These are phyloP conservation scores for Semaprochilodus insignis DNA, from an alignment of 2,797 vertebrate genomes.

Conservation along the genomic window DNA sequence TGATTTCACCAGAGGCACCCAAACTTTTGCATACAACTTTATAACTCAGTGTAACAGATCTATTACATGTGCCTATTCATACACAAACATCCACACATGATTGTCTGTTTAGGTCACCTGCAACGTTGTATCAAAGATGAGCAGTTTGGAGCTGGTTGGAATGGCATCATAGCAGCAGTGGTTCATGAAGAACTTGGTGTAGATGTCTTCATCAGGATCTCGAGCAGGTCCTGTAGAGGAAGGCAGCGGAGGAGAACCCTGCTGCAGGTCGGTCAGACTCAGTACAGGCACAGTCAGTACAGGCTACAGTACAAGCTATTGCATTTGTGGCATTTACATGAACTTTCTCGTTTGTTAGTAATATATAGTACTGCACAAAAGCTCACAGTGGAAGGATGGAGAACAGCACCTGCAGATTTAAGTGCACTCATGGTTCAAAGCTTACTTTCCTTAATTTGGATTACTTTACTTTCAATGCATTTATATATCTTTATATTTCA, in stretches of 20 bases:
- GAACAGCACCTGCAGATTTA: too few species aligned
- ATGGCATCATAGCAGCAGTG: constrained; percentile 93
- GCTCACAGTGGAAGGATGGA: too few species aligned
- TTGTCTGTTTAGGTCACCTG: constrained; percentile 76
- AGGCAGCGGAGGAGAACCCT: constrained; percentile 52
- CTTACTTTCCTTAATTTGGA: too few species aligned
- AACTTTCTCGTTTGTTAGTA: neutral
- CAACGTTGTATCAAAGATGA: constrained; percentile 90
- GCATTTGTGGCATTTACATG: neutral
- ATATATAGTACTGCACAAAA: neutral
- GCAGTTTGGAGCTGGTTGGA: constrained; percentile 95
- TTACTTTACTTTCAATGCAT: too few species aligned
- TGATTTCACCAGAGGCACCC: too few species aligned
- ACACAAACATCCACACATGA: neutral
- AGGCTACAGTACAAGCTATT: neutral
- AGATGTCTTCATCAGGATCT: constrained; percentile 80
- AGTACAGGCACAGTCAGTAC: neutral
- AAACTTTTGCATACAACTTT: too few species aligned
- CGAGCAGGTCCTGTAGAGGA: constrained; percentile 52
- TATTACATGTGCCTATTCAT: too few species aligned
- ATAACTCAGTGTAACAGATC: too few species aligned
- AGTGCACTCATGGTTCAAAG: too few species aligned
- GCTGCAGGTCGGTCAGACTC: constrained; percentile 61
- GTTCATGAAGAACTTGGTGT: constrained; percentile 93
- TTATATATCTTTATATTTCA: too few species aligned